A percentile compares a stretch with the other conserved stretches of the same genome.
phyloP scores from a whole-genome alignment of 2,888 invertebrate species.

The Biston stratarius region DNA sequence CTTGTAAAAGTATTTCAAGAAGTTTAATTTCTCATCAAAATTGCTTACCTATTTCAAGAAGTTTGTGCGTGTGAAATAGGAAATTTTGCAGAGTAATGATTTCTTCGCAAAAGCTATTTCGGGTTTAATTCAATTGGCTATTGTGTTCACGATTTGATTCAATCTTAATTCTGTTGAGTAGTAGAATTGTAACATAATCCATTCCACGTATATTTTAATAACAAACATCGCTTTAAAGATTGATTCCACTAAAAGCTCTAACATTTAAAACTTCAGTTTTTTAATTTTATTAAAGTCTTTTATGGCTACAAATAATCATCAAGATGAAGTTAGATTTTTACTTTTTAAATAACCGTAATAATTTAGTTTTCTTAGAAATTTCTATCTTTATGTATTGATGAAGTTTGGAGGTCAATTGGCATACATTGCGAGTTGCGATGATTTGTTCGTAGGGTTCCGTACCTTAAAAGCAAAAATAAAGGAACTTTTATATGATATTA shows the following conservation, averaged over 20 bases:
- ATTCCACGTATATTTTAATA: constrained; percentile 45
- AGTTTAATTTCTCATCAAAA: background rate
- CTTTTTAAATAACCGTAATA: no score
- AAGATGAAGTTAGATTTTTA: background rate
- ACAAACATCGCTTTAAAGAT: constrained; percentile 36
- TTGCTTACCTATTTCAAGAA: background rate
- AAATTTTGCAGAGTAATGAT: background rate
- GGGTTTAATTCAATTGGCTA: constrained; percentile 15
- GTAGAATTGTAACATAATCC: constrained; percentile 43
- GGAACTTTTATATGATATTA: no score
- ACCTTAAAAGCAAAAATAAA: no score
- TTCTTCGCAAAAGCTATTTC: constrained; percentile 6
- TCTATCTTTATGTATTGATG: background rate
- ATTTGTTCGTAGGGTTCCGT: no score
- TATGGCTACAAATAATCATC: background rate
- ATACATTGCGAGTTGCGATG: background rate
- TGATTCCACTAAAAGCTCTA: constrained; percentile 19
- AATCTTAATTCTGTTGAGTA: constrained; percentile 24
- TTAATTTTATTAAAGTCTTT: no score
- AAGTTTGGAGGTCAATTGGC: background rate
- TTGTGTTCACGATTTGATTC: constrained; percentile 31
- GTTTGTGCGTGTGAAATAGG: background rate
- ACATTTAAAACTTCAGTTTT: background rate
- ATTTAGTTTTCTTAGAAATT: background rate
- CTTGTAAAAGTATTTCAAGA: no score